Evolutionary conservation across 2,888 invertebrate genomes (phyloP).

Genomic region (Leucoptera coffeella): DNA sequence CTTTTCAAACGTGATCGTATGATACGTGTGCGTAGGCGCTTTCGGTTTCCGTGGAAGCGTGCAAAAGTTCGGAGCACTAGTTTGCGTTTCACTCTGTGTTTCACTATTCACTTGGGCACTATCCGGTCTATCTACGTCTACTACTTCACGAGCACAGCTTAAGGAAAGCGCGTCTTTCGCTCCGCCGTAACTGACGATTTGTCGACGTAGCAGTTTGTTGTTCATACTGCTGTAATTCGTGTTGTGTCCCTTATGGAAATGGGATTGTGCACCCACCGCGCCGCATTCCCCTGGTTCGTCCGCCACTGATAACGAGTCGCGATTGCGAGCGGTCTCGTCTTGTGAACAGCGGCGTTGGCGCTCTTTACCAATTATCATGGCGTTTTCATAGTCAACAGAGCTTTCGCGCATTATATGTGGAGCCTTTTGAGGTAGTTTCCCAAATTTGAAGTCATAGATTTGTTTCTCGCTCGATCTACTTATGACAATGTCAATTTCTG

Average conservation of each 20-base stretch:
- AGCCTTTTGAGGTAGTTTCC: conserved; percentile 16
- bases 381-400: conserved; percentile 66
- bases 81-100: conserved; percentile 28
- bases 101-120: conserved; percentile 21
- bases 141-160: conserved; percentile 31
- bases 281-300: conserved; percentile 28
- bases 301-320: conserved; percentile 36
- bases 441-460: conserved; percentile 14
- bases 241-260: conserved; percentile 58
- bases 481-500: conserved; percentile 62
- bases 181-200: conserved; percentile 50
- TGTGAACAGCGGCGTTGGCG: conserved; percentile 55
- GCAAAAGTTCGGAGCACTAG: conserved; percentile 60
- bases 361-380: conserved; percentile 46
- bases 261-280: conserved; percentile 37
- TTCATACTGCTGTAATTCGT: conserved; percentile 57
- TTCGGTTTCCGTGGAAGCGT: conserved; percentile 66
- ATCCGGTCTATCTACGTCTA: conserved; percentile 34
- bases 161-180: conserved; percentile 35
- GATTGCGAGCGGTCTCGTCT: conserved; percentile 49
- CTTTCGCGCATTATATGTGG: conserved; percentile 54
- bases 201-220: conserved; percentile 51
- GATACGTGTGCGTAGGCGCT: conserved; percentile 62
- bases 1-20: conserved; percentile 71
- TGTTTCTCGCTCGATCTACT: conserved; percentile 41